These are phyloP conservation scores for Chelonia mydas DNA, from an alignment of 2,797 vertebrate species.

Conservation along the genomic window DNA sequence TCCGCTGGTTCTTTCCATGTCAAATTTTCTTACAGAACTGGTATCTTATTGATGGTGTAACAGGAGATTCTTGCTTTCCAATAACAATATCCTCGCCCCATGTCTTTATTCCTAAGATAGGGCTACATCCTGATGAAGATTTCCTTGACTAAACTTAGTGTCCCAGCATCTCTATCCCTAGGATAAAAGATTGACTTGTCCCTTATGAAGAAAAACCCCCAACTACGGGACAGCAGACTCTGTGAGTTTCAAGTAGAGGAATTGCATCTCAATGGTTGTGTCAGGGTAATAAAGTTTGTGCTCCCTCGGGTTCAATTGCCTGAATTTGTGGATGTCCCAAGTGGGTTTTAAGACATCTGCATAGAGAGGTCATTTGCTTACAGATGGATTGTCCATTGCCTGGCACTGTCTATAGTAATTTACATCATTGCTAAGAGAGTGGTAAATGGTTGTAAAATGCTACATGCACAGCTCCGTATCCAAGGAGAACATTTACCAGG, in stretches of 20 bases:
- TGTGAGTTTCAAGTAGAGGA: rapidly evolving
- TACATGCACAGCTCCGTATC: not conserved
- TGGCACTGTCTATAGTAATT: not conserved
- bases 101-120: not conserved
- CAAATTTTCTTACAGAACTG: not conserved
- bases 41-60: not conserved
- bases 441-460: not conserved
- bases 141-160: not conserved
- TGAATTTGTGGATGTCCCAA: not conserved
- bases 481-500: not conserved
- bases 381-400: not conserved
- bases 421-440: not conserved
- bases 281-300: not conserved
- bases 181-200: not conserved
- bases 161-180: not conserved
- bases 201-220: not conserved
- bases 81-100: not conserved
- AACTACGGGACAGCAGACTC: not conserved
- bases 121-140: not conserved
- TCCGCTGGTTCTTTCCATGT: not conserved
- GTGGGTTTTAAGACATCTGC: not conserved
- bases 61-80: not conserved
- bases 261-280: not conserved
- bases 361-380: not conserved
- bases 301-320: not conserved